Base-by-base conservation (phyloP, 1,140 invertebrate genomes). In the Gryon sp. region DNA sequence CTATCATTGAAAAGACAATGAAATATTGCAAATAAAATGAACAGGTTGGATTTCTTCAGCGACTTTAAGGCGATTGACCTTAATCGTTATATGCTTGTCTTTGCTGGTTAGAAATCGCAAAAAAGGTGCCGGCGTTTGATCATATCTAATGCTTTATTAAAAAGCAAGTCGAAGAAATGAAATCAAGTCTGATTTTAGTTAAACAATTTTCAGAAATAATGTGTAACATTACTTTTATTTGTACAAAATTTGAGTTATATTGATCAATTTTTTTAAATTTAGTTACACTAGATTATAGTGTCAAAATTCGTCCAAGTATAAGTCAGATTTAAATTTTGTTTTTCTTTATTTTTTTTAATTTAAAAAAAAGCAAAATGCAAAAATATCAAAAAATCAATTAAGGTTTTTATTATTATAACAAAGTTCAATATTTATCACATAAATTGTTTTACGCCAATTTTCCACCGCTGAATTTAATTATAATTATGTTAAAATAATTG, bases 61-160 rank as follows among this genome's bases (percentile, higher is more conserved):
- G 7, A 22, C 43, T 69, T 69, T 59, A 22, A 48, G 52, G 65
- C 53, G 43, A 69, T 50, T 57, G 65, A 69, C 65, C 65, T 69
- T 69, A 69, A 69, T 69, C 65, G 40, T 40, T 18, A 24, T 26
- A 9, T 16, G 48, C 41, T 24, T 36, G 12, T n/a, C 62, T 52
- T 53, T 43, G 38, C 38, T 11, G 62, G 12, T 24, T 53, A 20
- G 11, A 52, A 68, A 41, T 46, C 12, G 32, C 19, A 24, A 68
- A 68, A 63, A 68, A 36, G 46, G 12, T 32, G 19, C 50, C 40
- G 40, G 16, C 20, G 34, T 55, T 45, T 34, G 62, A 66, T 68
- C 52, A 28, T 30, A 22, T 15, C 12, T 30, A 40, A 68, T 57
- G 30, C 43, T 59, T 68, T 30, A 57, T 68, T 48, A 20, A 57